These are phyloP conservation scores for Pteropus rufus DNA, from an alignment of 2,797 vertebrate genomes.

Conservation along the genomic window DNA sequence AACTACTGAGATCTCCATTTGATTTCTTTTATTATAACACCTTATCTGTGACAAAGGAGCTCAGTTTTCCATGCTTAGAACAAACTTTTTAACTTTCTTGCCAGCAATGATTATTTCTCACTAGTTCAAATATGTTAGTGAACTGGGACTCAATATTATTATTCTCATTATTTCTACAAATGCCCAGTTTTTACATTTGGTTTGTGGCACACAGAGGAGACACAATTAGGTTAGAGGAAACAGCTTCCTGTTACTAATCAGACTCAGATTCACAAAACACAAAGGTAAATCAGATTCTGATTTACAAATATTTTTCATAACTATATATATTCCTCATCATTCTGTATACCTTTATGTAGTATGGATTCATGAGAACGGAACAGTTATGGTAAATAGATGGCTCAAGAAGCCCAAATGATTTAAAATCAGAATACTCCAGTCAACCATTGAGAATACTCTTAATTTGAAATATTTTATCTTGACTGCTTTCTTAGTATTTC, in stretches of 20 bases:
- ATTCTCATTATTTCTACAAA: conserved; percentile 25
- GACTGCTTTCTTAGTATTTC: neutral
- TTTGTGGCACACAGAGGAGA: neutral
- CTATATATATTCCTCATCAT: neutral
- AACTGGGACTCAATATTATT: neutral
- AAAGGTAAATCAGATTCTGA: neutral
- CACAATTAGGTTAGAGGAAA: neutral
- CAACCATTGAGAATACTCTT: neutral
- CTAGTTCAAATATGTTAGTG: neutral
- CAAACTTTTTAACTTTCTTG: conserved; percentile 5
- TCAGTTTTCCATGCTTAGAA: neutral
- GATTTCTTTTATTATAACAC: neutral
- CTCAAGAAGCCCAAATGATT: neutral
- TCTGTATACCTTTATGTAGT: neutral
- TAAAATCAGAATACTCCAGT: neutral
- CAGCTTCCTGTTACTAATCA: neutral
- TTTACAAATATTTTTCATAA: neutral
- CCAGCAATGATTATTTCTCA: neutral
- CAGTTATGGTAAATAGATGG: neutral
- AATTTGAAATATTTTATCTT: neutral
- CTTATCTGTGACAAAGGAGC: neutral
- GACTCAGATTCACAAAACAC: neutral
- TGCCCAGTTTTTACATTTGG: neutral
- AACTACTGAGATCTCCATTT: neutral
- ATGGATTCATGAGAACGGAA: neutral